phyloP scores from a whole-genome alignment of 1,140 invertebrate species.

The Drosophila auraria region DNA sequence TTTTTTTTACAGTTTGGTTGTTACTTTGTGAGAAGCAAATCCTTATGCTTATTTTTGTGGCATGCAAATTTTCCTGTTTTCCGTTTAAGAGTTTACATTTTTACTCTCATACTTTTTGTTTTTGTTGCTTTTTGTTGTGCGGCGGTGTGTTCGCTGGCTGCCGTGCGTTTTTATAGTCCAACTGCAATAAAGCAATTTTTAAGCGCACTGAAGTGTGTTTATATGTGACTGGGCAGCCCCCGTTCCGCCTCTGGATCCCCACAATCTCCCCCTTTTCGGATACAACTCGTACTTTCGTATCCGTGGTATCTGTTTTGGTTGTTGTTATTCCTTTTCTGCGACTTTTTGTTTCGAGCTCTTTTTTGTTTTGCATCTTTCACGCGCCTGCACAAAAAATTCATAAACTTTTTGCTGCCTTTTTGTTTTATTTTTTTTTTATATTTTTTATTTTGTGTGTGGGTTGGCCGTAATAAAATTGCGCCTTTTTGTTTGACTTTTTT shows the following conservation, averaged over 20 bases:
- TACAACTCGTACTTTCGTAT: conserved; percentile 47
- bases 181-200: conserved; percentile 84
- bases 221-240: conserved; percentile 73
- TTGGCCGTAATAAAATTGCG: conserved; percentile 76
- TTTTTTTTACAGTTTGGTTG: conserved; percentile 26
- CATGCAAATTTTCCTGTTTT: conserved; percentile 79
- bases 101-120: conserved; percentile 43
- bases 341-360: conserved; percentile 23
- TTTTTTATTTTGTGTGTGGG: conserved; percentile 42
- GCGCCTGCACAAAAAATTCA: conserved; percentile 83
- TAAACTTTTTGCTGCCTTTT: conserved; percentile 76
- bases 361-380: conserved; percentile 76
- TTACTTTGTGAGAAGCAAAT: conserved; percentile 64
- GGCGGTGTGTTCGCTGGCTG: conserved; percentile 44
- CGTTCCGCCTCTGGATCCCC: neutral
- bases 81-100: conserved; percentile 50
- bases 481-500: conserved; percentile 76
- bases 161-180: conserved; percentile 82
- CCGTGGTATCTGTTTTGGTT: conserved; percentile 57
- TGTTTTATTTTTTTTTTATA: conserved; percentile 19
- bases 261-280: conserved; percentile 18
- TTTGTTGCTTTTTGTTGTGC: conserved; percentile 5
- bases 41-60: conserved; percentile 78
- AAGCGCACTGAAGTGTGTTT: conserved; percentile 83
- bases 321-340: conserved; percentile 36